phyloP scores from a whole-genome alignment of 2,797 vertebrate species.

The Manis javanica region DNA sequence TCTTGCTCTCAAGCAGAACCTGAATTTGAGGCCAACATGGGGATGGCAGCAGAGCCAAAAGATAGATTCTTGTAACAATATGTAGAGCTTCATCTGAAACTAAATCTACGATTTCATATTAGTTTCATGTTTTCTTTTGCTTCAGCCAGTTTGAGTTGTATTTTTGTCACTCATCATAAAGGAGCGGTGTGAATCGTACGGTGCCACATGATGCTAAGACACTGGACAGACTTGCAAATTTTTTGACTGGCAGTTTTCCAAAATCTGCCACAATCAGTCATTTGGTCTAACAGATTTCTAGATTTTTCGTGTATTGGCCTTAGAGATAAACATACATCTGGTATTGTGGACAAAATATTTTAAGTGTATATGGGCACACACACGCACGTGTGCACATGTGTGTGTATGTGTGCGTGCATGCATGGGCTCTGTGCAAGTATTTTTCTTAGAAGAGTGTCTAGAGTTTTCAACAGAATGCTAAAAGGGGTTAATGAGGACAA shows the following conservation, averaged over 20 bases:
- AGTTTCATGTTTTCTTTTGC: not conserved
- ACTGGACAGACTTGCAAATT: not conserved
- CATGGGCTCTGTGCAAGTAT: not conserved
- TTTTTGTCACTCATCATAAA: not conserved
- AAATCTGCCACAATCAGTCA: not conserved
- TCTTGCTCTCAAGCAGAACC: not conserved
- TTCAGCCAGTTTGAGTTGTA: not conserved
- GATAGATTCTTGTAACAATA: not conserved
- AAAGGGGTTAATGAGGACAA: not conserved
- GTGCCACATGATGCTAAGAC: not conserved
- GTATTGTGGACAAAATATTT: not conserved
- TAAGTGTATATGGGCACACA: not conserved
- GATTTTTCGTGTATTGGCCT: not conserved
- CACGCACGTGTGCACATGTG: not conserved
- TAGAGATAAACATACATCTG: not conserved
- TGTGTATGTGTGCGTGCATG: not conserved
- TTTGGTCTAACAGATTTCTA: not conserved
- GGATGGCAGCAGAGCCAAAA: rapidly evolving
- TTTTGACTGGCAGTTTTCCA: not conserved
- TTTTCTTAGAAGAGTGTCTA: not conserved
- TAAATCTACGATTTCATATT: not conserved
- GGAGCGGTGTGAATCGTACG: not conserved
- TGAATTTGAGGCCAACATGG: not conserved
- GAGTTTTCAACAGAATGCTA: not conserved
- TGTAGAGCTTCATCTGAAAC: not conserved